Evolutionary conservation across 1,140 invertebrate species (phyloP).

Genomic region (Dreissena rostriformis): DNA sequence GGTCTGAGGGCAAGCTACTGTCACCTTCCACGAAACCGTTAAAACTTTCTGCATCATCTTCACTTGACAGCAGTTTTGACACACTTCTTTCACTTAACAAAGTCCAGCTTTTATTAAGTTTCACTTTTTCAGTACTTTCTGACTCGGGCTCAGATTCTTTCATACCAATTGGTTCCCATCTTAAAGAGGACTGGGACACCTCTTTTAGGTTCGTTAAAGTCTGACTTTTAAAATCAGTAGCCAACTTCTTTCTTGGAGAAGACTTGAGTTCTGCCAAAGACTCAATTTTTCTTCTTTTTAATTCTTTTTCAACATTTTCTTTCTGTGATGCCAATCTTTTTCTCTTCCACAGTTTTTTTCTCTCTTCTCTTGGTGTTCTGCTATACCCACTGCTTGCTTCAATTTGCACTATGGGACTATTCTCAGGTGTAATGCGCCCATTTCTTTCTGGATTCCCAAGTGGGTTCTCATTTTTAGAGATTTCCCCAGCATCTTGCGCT

Average conservation of each 20-base stretch:
- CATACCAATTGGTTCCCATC: constrained; percentile 5
- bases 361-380: constrained; percentile 42
- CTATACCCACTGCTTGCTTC: constrained; percentile 38
- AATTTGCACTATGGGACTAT: too few relatives aligned
- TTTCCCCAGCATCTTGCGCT: neutral
- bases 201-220: too few relatives aligned
- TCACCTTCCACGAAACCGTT: constrained; percentile 59
- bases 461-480: neutral
- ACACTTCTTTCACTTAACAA: constrained; percentile 63
- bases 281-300: constrained; percentile 29
- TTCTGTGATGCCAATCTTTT: constrained; percentile 22
- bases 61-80: constrained; percentile 53
- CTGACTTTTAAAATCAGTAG: too few relatives aligned
- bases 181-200: neutral
- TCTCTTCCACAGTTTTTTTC: constrained; percentile 44
- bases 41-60: constrained; percentile 54
- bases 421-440: too few relatives aligned
- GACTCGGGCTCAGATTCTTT: constrained; percentile 13
- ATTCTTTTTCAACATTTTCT: neutral
- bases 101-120: constrained; percentile 60
- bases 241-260: too few relatives aligned
- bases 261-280: too few relatives aligned
- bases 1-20: constrained; percentile 49
- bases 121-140: constrained; percentile 52
- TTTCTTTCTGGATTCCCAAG: too few relatives aligned